phyloP scores from a whole-genome alignment of 1,140 invertebrate genomes.

The Penaeus japonicus region DNA sequence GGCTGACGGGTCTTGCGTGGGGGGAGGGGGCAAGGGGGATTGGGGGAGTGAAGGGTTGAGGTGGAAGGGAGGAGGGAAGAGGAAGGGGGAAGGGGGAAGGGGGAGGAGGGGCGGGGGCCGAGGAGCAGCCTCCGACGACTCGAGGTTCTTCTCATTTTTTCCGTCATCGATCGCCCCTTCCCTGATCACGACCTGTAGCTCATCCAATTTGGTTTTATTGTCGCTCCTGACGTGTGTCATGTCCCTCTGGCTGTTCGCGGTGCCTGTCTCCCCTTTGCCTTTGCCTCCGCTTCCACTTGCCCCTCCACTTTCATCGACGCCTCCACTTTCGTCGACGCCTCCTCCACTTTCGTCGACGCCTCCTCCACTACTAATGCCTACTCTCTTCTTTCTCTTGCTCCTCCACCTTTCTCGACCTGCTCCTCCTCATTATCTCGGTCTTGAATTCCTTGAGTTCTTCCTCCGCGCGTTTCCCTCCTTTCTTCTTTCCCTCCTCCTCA shows the following conservation, averaged over 20 bases:
- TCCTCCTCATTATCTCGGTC: no score
- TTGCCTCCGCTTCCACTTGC: background rate
- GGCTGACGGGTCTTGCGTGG: background rate
- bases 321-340: background rate
- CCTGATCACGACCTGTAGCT: slow-evolving; percentile 4
- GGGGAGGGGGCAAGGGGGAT: no score
- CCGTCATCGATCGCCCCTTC: background rate
- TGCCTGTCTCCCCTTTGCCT: background rate
- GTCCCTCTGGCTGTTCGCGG: background rate
- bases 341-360: background rate
- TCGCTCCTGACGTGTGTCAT: background rate
- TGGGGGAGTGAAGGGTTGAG: no score
- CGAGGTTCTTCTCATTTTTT: background rate
- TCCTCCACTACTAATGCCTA: background rate
- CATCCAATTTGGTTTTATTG: slow-evolving; percentile 1
- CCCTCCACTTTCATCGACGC: background rate
- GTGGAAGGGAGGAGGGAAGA: no score
- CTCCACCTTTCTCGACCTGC: no score
- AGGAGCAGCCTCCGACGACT: background rate
- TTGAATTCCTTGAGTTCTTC: no score
- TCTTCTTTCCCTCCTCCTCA: no score
- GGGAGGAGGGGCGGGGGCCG: background rate
- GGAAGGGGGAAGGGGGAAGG: background rate
- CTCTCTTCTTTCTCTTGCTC: no score
- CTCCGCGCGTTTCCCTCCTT: no score